A percentile compares a stretch with the other conserved stretches of the same genome.
phyloP scores from a whole-genome alignment of 1,140 invertebrate species.

The Holotrichia oblita region DNA sequence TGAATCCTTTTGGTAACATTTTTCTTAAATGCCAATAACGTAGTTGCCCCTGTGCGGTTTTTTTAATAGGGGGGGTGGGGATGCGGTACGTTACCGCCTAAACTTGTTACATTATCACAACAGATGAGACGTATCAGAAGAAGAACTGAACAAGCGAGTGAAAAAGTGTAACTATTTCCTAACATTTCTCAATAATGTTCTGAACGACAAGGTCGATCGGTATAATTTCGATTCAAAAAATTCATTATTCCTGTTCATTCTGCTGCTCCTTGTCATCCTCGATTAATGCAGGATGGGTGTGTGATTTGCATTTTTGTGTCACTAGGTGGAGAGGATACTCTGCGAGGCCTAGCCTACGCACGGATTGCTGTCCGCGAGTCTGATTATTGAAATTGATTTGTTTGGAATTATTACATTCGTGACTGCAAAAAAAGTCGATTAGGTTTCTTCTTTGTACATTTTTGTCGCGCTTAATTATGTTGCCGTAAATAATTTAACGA shows the following conservation, averaged over 20 bases:
- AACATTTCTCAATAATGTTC: background rate
- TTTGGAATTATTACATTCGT: background rate
- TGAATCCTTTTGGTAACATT: conserved; percentile 33
- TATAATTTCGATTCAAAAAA: conserved; percentile 30
- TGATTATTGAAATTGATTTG: conserved; percentile 11
- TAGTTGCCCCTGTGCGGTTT: conserved; percentile 13
- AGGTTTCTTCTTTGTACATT: background rate
- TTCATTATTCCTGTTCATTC: conserved; percentile 28
- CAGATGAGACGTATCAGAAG: background rate
- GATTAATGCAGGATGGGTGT: conserved; percentile 34
- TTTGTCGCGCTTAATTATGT: background rate
- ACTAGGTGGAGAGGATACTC: conserved; percentile 4
- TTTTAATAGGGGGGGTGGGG: background rate
- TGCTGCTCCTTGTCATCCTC: conserved; percentile 19
- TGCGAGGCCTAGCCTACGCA: conserved; percentile 19
- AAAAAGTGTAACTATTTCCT: conserved; percentile 36
- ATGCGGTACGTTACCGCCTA: background rate
- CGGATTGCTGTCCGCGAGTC: background rate
- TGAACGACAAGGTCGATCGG: conserved; percentile 9
- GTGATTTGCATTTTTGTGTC: conserved; percentile 31
- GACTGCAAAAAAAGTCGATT: background rate
- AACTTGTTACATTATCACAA: conserved; percentile 13
- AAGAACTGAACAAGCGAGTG: background rate
- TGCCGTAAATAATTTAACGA: too few relatives aligned
- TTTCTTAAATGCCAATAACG: conserved; percentile 30